These are phyloP conservation scores for Eulithis prunata DNA, from an alignment of 2,888 invertebrate genomes.

Conservation along the genomic window DNA sequence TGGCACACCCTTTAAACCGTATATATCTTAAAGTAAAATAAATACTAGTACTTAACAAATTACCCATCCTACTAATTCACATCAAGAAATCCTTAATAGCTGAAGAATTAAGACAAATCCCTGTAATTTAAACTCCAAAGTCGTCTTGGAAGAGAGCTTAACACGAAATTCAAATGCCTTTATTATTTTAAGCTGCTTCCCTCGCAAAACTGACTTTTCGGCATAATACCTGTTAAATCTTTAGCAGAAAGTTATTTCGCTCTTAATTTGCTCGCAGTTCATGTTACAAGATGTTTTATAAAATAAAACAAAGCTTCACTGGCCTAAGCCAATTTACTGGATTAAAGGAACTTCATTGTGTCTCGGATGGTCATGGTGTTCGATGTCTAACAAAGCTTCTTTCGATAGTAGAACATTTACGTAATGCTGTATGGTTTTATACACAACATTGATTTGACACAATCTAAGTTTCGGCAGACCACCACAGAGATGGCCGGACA, in stretches of 20 bases:
- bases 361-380: too few species aligned
- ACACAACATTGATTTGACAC: too few species aligned
- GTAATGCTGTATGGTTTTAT: too few species aligned
- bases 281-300: slow-evolving; percentile 8
- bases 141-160: slow-evolving; percentile 38
- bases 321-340: not conserved
- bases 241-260: slow-evolving; percentile 24
- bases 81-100: slow-evolving; percentile 29
- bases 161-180: slow-evolving; percentile 39
- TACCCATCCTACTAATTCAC: slow-evolving; percentile 20
- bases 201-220: slow-evolving; percentile 31
- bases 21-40: not conserved
- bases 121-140: slow-evolving; percentile 35
- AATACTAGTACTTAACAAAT: slow-evolving; percentile 14
- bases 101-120: slow-evolving; percentile 37
- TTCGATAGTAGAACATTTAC: too few species aligned
- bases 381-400: too few species aligned
- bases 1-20: too few species aligned
- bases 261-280: slow-evolving; percentile 22
- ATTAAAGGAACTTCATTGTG: too few species aligned
- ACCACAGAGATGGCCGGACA: too few species aligned
- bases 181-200: slow-evolving; percentile 41
- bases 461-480: too few species aligned
- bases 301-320: not conserved
- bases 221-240: slow-evolving; percentile 33